Percentiles rank a stretch among this genome's conserved stretches.
Evolutionary conservation across 1,140 invertebrate genomes (phyloP).

Genomic region (Lerema accius): DNA sequence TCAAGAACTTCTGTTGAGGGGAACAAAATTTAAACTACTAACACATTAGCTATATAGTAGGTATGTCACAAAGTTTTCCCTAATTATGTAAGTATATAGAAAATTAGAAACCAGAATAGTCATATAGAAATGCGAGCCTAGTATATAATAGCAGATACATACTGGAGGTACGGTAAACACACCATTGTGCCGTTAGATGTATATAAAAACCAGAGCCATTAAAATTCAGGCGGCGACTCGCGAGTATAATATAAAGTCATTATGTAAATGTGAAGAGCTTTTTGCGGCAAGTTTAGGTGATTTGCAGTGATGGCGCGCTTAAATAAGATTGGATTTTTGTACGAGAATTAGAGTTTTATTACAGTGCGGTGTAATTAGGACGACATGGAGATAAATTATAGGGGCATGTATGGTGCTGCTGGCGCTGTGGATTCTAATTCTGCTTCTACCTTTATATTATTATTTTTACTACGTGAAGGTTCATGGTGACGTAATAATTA

Average conservation of each 20-base stretch:
- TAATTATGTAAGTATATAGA: no score
- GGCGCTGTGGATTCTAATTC: no score
- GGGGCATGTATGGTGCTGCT: slow-evolving; percentile 24
- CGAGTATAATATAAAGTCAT: slow-evolving; percentile 65
- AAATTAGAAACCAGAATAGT: no score
- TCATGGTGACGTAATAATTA: no score
- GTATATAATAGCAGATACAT: no score
- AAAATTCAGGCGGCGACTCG: slow-evolving; percentile 51
- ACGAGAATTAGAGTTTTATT: slow-evolving; percentile 29
- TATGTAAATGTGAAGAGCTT: slow-evolving; percentile 58
- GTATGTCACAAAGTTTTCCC: no score
- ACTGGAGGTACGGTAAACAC: slow-evolving; percentile 1
- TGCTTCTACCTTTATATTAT: no score
- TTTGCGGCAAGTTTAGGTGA: slow-evolving; percentile 60
- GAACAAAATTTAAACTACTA: no score
- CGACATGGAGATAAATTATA: not conserved
- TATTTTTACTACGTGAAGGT: no score
- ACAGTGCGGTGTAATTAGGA: slow-evolving; percentile 15
- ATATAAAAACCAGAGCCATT: slow-evolving; percentile 52
- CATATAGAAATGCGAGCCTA: no score
- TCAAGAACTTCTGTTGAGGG: no score
- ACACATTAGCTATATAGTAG: no score
- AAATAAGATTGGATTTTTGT: slow-evolving; percentile 44
- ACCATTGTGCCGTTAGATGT: slow-evolving; percentile 33
- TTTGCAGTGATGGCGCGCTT: slow-evolving; percentile 51